Percentiles rank a stretch among this genome's conserved stretches.
phyloP scores from a whole-genome alignment of 2,888 invertebrate species.

The Heliconius cydno region DNA sequence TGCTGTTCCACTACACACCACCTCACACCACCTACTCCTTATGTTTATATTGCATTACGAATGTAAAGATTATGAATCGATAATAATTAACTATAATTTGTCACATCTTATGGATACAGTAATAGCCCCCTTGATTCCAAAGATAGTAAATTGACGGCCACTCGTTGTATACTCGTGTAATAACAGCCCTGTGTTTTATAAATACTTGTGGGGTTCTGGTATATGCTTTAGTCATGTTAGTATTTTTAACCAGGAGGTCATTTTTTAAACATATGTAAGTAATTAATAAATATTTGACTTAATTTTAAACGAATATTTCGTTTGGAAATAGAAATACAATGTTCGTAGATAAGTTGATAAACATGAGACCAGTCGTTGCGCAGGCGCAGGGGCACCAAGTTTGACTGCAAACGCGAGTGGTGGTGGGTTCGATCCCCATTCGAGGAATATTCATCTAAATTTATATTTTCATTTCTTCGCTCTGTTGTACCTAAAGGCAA shows the following conservation, averaged over 20 bases:
- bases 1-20: too few species aligned
- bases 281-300: not conserved
- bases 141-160: constrained; percentile 59
- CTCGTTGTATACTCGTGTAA: constrained; percentile 56
- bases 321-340: too few species aligned
- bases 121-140: constrained; percentile 34
- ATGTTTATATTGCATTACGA: not conserved
- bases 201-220: constrained; percentile 50
- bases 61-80: constrained; percentile 11
- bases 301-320: not conserved
- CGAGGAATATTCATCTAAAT: too few species aligned
- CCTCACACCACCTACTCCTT: not conserved
- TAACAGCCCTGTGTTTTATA: constrained; percentile 63
- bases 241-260: constrained; percentile 11
- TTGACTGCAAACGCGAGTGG: too few species aligned
- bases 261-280: constrained; percentile 1
- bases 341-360: too few species aligned
- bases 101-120: constrained; percentile 13
- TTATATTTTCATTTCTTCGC: too few species aligned
- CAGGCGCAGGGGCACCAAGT: too few species aligned
- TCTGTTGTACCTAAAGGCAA: too few species aligned
- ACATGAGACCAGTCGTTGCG: too few species aligned
- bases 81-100: constrained; percentile 20
- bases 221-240: constrained; percentile 38
- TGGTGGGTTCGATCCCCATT: too few species aligned